Conservation (phyloP, 2,113 vertebrate species). For the Tupaia tana region DNA sequence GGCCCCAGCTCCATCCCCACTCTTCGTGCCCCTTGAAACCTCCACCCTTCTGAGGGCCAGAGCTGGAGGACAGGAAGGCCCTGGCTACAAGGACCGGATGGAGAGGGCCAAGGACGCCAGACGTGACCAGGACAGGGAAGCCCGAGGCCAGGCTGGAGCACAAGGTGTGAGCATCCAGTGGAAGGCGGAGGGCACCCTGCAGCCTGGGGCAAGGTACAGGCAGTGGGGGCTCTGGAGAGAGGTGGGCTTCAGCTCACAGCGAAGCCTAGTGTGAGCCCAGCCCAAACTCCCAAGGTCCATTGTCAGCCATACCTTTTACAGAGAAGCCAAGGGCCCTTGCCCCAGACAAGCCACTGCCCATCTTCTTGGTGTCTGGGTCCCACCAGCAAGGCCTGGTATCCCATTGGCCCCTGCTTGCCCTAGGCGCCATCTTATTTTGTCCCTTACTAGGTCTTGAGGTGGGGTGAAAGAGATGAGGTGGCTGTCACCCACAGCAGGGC, state of each 20-base stretch:
- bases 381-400: background rate
- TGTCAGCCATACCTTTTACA: background rate
- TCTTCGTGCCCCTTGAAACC: background rate
- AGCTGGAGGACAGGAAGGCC: background rate
- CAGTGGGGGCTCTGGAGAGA: background rate
- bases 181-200: background rate
- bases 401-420: too few species aligned
- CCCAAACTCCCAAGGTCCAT: accelerated
- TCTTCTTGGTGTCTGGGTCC: background rate
- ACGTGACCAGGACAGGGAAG: too few species aligned
- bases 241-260: too few species aligned
- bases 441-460: too few species aligned
- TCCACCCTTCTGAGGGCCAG: background rate
- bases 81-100: background rate
- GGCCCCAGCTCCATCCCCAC: background rate
- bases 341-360: background rate
- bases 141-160: background rate
- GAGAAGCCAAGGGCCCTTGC: background rate
- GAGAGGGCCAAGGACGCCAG: background rate
- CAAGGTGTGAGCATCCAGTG: background rate
- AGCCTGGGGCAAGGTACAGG: background rate
- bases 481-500: background rate
- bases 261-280: background rate
- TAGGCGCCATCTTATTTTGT: background rate
- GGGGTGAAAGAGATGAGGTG: too few species aligned